These are phyloP conservation scores for Formica aserva DNA, from an alignment of 2,888 invertebrate species.

Conservation along the genomic window DNA sequence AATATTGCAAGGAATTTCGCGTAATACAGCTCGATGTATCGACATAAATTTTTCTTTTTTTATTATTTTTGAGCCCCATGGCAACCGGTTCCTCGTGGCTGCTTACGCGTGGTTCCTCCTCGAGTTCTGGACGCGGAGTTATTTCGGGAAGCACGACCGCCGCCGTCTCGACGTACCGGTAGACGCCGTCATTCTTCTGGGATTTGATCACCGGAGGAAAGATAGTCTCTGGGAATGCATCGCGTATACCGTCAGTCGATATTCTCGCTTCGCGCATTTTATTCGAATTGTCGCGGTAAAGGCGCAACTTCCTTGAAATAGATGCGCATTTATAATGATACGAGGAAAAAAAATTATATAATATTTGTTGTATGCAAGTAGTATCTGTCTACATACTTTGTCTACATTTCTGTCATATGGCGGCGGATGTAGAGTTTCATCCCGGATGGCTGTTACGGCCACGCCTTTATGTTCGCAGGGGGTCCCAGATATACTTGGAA, in stretches of 20 bases:
- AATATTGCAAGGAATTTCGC: slow-evolving; percentile 6
- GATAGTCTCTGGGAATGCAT: slow-evolving; percentile 31
- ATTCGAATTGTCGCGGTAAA: neutral
- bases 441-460: slow-evolving; percentile 60
- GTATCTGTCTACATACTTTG: neutral
- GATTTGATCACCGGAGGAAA: slow-evolving; percentile 67
- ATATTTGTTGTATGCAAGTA: neutral
- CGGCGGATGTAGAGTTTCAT: slow-evolving; percentile 10
- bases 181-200: slow-evolving; percentile 81
- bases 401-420: neutral
- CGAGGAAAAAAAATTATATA: neutral
- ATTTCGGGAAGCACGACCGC: slow-evolving; percentile 69
- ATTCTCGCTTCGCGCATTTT: neutral
- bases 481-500: slow-evolving; percentile 71
- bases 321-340: neutral
- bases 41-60: slow-evolving; percentile 29
- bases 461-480: slow-evolving; percentile 72
- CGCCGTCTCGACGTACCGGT: slow-evolving; percentile 80
- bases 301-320: slow-evolving; percentile 13
- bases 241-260: slow-evolving; percentile 57
- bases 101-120: slow-evolving; percentile 44
- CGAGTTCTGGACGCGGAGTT: slow-evolving; percentile 63
- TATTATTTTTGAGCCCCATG: slow-evolving; percentile 39
- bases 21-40: slow-evolving; percentile 33
- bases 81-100: slow-evolving; percentile 59